Percentiles rank a stretch among this genome's conserved stretches.
These are phyloP conservation scores for Melanotaenia duboulayi DNA, from an alignment of 2,113 vertebrate species.

Conservation along the genomic window DNA sequence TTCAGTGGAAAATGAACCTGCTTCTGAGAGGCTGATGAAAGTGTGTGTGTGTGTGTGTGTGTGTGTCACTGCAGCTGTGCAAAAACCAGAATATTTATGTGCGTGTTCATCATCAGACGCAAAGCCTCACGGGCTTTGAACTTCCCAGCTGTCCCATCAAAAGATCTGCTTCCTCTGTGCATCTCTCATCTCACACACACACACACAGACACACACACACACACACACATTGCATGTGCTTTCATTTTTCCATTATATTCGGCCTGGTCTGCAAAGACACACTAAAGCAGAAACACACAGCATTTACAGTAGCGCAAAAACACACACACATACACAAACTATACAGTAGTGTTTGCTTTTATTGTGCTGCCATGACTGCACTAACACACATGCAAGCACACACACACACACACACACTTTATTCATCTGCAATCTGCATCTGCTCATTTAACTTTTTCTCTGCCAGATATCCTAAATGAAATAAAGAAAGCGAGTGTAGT, in stretches of 20 bases:
- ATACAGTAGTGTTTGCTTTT: neutral
- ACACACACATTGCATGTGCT: neutral
- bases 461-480: too few relatives aligned
- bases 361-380: slow-evolving; percentile 28
- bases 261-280: slow-evolving; percentile 10
- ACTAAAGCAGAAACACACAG: slow-evolving; percentile 8
- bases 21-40: slow-evolving; percentile 40
- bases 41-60: slow-evolving; percentile 12
- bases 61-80: slow-evolving; percentile 38
- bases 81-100: slow-evolving; percentile 28
- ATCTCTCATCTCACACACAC: slow-evolving; percentile 7
- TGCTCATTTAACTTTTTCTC: neutral
- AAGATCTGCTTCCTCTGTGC: slow-evolving; percentile 60
- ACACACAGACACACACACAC: slow-evolving; percentile 14
- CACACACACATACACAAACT: neutral
- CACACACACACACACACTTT: slow-evolving; percentile 19
- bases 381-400: too few relatives aligned
- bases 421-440: neutral
- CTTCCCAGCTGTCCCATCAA: slow-evolving; percentile 71
- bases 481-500: too few relatives aligned
- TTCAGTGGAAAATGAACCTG: slow-evolving; percentile 57
- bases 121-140: slow-evolving; percentile 60
- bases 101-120: slow-evolving; percentile 47
- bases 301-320: neutral
- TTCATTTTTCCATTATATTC: slow-evolving; percentile 42